Evolutionary conservation across 2,797 vertebrate species (phyloP).

Genomic region (Rhadinocentrus ornatus): DNA sequence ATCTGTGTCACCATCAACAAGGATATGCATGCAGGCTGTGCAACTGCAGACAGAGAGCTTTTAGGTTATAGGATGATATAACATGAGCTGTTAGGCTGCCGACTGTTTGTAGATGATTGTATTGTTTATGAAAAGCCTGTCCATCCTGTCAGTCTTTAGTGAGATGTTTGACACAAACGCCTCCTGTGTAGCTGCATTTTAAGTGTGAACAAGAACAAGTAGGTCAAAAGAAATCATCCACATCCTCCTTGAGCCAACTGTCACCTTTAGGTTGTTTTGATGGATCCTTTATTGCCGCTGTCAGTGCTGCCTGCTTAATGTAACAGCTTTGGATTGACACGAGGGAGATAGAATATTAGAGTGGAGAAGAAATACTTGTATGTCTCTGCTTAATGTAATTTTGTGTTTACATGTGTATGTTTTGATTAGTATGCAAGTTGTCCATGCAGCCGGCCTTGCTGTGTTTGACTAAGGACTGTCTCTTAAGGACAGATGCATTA

Average conservation of each 20-base stretch:
- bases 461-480: conserved; percentile 62
- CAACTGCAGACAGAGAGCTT: background rate
- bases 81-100: background rate
- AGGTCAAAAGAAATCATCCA: conserved; percentile 46
- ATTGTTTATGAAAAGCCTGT: conserved; percentile 1
- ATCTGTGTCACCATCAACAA: background rate
- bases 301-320: conserved; percentile 49
- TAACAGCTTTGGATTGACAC: conserved; percentile 48
- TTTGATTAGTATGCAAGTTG: conserved; percentile 64
- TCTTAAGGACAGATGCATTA: conserved; percentile 62
- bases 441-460: conserved; percentile 63
- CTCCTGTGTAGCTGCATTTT: background rate
- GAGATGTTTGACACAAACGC: background rate
- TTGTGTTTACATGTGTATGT: conserved; percentile 27
- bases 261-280: conserved; percentile 52
- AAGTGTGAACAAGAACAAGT: conserved; percentile 28
- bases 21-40: background rate
- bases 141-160: background rate
- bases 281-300: conserved; percentile 43
- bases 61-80: background rate
- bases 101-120: background rate
- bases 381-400: conserved; percentile 37
- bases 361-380: conserved; percentile 42
- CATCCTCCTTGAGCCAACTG: conserved; percentile 32
- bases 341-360: conserved; percentile 35